phyloP scores from a whole-genome alignment of 2,797 vertebrate genomes.

The Telmatherina bonti region DNA sequence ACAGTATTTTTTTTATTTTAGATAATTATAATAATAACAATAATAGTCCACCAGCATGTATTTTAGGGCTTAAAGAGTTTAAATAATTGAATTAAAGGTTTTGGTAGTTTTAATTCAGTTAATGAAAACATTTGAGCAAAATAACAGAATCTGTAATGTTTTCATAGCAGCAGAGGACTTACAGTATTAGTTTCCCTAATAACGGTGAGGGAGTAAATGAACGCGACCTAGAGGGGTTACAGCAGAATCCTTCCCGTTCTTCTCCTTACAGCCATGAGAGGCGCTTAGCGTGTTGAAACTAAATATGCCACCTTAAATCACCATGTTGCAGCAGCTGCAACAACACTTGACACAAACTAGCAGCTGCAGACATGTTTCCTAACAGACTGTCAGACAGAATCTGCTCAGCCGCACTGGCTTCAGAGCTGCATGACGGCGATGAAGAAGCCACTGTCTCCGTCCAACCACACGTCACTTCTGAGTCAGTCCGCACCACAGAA shows the following conservation, averaged over 20 bases:
- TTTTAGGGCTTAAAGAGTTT: no score
- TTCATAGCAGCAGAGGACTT: no score
- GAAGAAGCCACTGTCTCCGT: neutral
- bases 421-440: neutral
- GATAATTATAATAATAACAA: no score
- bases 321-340: conserved; percentile 2
- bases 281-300: conserved; percentile 31
- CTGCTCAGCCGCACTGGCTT: conserved; percentile 7
- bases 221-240: neutral
- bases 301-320: conserved; percentile 54
- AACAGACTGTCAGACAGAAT: conserved; percentile 35
- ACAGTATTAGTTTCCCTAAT: no score
- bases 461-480: neutral
- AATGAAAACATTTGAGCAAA: no score
- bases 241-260: neutral
- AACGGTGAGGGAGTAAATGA: neutral
- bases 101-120: no score
- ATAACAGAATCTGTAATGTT: no score
- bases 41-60: no score
- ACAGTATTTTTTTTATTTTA: no score
- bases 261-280: conserved; percentile 9
- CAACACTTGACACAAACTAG: conserved; percentile 22
- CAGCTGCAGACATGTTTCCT: conserved; percentile 39
- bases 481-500: neutral
- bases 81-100: no score